Base-by-base conservation (phyloP, 2,888 invertebrate species). In the Chloroclystis v-ata region DNA sequence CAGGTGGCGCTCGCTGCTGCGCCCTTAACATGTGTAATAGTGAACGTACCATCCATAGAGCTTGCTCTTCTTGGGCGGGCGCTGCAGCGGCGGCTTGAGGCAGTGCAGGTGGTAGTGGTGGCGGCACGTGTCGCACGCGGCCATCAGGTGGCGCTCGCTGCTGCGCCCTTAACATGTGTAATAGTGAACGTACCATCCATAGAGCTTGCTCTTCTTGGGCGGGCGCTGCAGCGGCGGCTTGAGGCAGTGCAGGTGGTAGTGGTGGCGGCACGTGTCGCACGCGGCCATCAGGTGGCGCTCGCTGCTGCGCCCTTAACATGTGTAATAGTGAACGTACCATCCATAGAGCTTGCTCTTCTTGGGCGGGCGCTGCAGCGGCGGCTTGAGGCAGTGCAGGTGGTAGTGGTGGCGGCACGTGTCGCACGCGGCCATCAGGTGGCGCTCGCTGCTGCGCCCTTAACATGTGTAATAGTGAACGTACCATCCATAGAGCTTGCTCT, bases 21-120 rank as follows among this genome's bases (percentile, higher is more conserved):
- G 92, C 47, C 92, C 91, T n/a, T n/a, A n/a, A n/a, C n/a, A n/a
- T n/a, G n/a, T n/a, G n/a, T n/a, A n/a, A n/a, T n/a, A n/a, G n/a
- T n/a, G n/a, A n/a, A 10, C 30, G 40, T 63, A 92, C 98, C 98
- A 98, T 58, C 97, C 97, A 82, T 96, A 96, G 0, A 95, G 91
- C 81, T 97, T 97, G 43, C 97, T 97, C 86, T 97, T 97, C 86
- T 97, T 98, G 0, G 98, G 98, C 90, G 97, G 94, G 26, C 97
- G 91, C 10, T 95, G 93, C 39, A 99, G 88, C 4, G 99, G 99
- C 40, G 98, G 98, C 76, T 95, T 95, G 53, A 99, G 89, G 78
- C 99, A 99, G 56, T 95, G 94, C 60, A 98, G 87, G 84, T 99
- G 99, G 85, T 97, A 98, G 83, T 94, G 94, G 49, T 95, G 90